Evolutionary conservation across 2,113 vertebrate genomes (phyloP), one percentile per base, ranked within the genome.

Genomic region (Percopsis transmontana): DNA sequence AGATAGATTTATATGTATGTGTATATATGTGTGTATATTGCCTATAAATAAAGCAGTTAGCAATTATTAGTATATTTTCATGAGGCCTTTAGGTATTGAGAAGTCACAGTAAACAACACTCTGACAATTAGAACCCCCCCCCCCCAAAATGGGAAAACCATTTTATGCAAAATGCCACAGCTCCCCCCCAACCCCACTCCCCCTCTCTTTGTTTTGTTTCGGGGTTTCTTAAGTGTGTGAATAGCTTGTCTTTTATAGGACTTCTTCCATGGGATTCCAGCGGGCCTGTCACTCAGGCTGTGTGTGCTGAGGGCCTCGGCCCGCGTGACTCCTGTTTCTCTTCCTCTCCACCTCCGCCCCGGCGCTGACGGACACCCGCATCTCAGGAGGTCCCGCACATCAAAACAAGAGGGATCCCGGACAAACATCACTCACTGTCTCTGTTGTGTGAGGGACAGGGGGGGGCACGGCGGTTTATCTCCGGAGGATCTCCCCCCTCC

Each of bases 361-460:
- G 75, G 82, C 85, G 86, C 88, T 91, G 90, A 91, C 76, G 83
- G 90, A 91, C 82, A 85, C 84, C 82, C 72, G 60, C 89, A 85
- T 90, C 92, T 90, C 90, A 91, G 91, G 91, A 92, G 91, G 90
- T 87, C 90, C n/a, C 85, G 67, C 87, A 89, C 90, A 91, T 93
- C 92, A 91, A 90, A 91, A 91, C 91, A 90, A 87, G 89, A 77
- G 81, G 80, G 83, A 87, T 76, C 66, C 62, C 87, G 87, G 88
- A 90, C 89, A 87, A 91, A 92, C 90, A 92, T 90, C 88, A 89
- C 87, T 91, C 90, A 90, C 87, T 89, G 87, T 89, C 87, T 90
- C 91, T 92, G 91, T 92, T 89, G 87, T 90, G 79, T 76, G 79
- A 90, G 86, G 88, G 85, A 85, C 81, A 68, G 60, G 66, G 66